phyloP scores from a whole-genome alignment of 2,888 invertebrate genomes.

The Tetrapedia diversipes region DNA sequence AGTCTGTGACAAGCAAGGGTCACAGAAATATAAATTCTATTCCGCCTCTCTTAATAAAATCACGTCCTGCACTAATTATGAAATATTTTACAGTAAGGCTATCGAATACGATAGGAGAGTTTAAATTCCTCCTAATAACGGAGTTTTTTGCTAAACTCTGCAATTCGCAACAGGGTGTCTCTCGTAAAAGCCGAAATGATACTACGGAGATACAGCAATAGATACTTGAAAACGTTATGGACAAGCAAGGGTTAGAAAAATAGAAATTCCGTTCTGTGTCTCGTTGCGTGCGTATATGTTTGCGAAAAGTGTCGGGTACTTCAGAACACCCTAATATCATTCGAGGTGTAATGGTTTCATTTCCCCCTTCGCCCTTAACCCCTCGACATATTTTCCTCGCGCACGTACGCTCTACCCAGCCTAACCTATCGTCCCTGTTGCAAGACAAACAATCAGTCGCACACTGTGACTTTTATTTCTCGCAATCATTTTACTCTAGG shows the following conservation, averaged over 20 bases:
- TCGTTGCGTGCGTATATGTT: slow-evolving; percentile 26
- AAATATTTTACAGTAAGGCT: slow-evolving; percentile 28
- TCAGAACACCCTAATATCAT: slow-evolving; percentile 70
- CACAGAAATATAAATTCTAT: too few species aligned
- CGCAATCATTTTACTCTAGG: slow-evolving; percentile 75
- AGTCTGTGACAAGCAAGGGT: too few species aligned
- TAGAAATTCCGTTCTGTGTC: too few species aligned
- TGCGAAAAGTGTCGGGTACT: slow-evolving; percentile 45
- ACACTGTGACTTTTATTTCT: slow-evolving; percentile 80
- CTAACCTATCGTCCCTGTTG: slow-evolving; percentile 51
- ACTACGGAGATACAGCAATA: too few species aligned
- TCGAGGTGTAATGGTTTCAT: slow-evolving; percentile 72
- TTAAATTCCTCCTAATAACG: slow-evolving; percentile 68
- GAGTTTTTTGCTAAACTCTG: too few species aligned
- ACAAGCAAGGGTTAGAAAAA: too few species aligned
- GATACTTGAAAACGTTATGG: too few species aligned
- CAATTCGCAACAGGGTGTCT: too few species aligned
- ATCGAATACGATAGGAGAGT: slow-evolving; percentile 55
- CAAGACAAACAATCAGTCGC: slow-evolving; percentile 79
- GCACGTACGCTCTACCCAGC: slow-evolving; percentile 48
- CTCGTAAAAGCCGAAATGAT: too few species aligned
- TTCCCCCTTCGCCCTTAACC: slow-evolving; percentile 55
- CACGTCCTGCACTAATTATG: too few species aligned
- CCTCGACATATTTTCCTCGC: slow-evolving; percentile 54
- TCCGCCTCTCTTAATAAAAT: too few species aligned